These are phyloP conservation scores for Mamestra brassicae DNA, from an alignment of 2,888 invertebrate species.

Conservation along the genomic window DNA sequence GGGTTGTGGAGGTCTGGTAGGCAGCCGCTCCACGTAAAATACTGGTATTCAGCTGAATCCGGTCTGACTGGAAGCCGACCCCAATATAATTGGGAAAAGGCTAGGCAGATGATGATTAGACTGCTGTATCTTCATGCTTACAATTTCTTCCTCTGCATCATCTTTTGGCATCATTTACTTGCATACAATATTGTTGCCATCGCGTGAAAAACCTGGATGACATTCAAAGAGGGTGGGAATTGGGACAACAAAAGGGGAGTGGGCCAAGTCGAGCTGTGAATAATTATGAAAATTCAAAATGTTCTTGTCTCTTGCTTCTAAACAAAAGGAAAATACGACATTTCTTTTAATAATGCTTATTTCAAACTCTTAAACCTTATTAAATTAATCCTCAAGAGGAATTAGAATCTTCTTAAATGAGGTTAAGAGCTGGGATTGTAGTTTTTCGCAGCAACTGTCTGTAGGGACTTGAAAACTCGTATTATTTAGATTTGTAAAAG, in stretches of 20 bases:
- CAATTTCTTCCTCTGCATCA: neutral
- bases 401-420: slow-evolving; percentile 20
- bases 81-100: no score
- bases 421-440: slow-evolving; percentile 12
- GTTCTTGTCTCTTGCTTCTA: neutral
- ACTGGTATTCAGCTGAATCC: no score
- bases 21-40: no score
- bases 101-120: neutral
- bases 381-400: slow-evolving; percentile 23
- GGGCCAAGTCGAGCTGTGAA: no score
- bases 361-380: slow-evolving; percentile 10
- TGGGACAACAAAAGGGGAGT: no score
- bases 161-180: neutral
- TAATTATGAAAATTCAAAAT: no score
- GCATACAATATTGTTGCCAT: no score
- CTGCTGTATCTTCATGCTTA: neutral
- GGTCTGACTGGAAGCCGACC: no score
- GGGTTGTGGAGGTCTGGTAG: no score
- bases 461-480: slow-evolving; percentile 18
- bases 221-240: no score
- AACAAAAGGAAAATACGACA: neutral
- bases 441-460: slow-evolving; percentile 15
- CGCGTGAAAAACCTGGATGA: no score
- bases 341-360: neutral
- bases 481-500: slow-evolving; percentile 5